Conservation (phyloP, 1,140 invertebrate genomes). For the Trichonephila inaurata region DNA sequence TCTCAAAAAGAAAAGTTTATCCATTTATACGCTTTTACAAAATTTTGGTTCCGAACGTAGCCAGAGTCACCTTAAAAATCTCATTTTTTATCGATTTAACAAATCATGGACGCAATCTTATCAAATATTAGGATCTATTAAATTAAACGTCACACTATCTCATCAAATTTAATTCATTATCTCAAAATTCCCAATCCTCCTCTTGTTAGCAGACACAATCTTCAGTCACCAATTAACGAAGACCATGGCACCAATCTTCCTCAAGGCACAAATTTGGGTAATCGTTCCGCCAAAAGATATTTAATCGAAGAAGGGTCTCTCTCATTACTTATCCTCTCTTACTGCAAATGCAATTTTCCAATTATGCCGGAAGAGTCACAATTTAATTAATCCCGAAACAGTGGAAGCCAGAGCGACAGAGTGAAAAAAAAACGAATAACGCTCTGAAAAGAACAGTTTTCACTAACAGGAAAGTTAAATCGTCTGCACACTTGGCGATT, state of each 20-base stretch:
- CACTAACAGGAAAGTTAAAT: background rate
- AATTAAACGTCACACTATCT: no score
- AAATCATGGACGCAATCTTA: no score
- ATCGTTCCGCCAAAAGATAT: constrained; percentile 10
- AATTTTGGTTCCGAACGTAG: no score
- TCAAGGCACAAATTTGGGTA: background rate
- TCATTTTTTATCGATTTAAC: no score
- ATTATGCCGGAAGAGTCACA: background rate
- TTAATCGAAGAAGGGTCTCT: background rate
- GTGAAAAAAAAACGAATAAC: background rate
- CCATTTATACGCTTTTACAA: no score
- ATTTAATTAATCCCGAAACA: constrained; percentile 10
- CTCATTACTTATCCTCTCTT: background rate
- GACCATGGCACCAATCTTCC: background rate
- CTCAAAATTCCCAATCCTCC: no score
- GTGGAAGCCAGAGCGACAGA: background rate
- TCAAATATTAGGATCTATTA: no score
- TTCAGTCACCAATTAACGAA: background rate
- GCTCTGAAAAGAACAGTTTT: no score
- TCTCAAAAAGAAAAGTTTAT: no score
- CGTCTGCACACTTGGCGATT: background rate
- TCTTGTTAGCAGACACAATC: no score
- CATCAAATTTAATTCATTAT: no score
- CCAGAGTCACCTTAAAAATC: no score
- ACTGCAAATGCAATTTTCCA: background rate